Conservation (phyloP, 2,888 invertebrate genomes). For the Eupithecia inturbata region DNA sequence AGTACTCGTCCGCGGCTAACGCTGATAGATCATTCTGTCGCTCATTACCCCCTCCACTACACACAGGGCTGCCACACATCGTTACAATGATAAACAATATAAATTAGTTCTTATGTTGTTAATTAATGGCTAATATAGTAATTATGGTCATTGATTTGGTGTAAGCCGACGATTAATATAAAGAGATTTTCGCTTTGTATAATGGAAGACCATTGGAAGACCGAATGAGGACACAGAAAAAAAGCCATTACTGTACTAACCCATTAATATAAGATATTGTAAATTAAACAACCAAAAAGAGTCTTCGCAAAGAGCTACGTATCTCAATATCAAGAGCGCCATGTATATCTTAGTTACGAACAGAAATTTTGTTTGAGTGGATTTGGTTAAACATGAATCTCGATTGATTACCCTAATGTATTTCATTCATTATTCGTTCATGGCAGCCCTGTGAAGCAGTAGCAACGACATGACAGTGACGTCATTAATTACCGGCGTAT, state of each 20-base stretch:
- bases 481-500: conserved; percentile 63
- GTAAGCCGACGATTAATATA: no score
- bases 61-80: conserved; percentile 24
- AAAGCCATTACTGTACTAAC: no score
- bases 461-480: conserved; percentile 56
- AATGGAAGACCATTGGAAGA: background rate
- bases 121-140: no score
- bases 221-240: background rate
- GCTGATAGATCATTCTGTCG: conserved; percentile 50
- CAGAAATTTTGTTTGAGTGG: no score
- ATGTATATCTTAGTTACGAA: no score
- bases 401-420: background rate
- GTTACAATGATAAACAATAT: no score
- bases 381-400: background rate
- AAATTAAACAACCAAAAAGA: no score
- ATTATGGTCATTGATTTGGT: background rate
- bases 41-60: conserved; percentile 44
- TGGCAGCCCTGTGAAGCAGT: conserved; percentile 31
- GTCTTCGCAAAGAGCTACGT: no score
- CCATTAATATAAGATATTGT: no score
- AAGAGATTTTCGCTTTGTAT: background rate
- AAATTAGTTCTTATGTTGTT: no score
- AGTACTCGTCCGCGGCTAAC: conserved; percentile 36
- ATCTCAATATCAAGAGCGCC: no score
- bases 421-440: background rate